Evolutionary conservation across 2,113 vertebrate species (phyloP).

Genomic region (Antennarius striatus): DNA sequence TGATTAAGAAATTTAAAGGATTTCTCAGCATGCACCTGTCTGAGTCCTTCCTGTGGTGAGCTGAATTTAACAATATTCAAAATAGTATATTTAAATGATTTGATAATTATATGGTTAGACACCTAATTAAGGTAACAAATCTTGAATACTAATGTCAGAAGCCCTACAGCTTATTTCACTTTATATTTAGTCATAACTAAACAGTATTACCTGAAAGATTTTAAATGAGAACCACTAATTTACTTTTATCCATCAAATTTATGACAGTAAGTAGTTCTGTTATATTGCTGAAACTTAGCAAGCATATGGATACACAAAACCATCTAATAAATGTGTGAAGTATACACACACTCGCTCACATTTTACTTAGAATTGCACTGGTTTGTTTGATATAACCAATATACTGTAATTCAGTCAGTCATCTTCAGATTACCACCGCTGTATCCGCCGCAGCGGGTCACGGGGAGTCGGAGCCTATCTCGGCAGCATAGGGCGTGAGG

Average conservation of each 20-base stretch:
- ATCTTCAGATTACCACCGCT: too few relatives aligned
- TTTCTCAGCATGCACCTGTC: constrained; percentile 20
- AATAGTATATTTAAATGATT: constrained; percentile 18
- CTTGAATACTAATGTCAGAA: constrained; percentile 16
- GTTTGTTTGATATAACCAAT: too few relatives aligned
- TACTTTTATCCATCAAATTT: not conserved
- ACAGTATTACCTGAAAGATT: not conserved
- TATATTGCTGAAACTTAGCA: not conserved
- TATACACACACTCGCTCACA: too few relatives aligned
- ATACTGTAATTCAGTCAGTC: too few relatives aligned
- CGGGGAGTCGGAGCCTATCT: too few relatives aligned
- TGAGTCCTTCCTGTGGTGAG: constrained; percentile 11
- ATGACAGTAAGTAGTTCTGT: not conserved
- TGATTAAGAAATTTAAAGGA: constrained; percentile 38
- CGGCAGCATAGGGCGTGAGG: too few relatives aligned
- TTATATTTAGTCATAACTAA: not conserved
- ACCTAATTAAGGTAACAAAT: constrained; percentile 25
- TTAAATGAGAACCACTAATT: not conserved
- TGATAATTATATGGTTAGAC: constrained; percentile 23
- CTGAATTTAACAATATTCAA: constrained; percentile 22
- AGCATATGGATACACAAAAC: too few relatives aligned
- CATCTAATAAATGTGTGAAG: not conserved
- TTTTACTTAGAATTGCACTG: too few relatives aligned
- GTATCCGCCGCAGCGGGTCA: too few relatives aligned
- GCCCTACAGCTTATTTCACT: too few relatives aligned